Evolutionary conservation across 2,888 invertebrate species (phyloP).

Genomic region (Agrenia bidenticulata): DNA sequence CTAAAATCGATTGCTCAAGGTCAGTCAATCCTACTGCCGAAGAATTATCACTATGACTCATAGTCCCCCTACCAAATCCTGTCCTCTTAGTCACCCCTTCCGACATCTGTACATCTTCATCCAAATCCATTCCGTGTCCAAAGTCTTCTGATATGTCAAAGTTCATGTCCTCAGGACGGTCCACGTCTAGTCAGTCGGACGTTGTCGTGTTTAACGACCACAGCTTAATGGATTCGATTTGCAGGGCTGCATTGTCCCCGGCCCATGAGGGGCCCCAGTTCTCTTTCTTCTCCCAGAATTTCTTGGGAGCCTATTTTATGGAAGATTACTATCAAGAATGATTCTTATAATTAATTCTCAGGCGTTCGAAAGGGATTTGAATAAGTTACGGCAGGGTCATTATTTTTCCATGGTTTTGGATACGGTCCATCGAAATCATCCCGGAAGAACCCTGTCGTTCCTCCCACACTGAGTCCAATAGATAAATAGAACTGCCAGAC

Average conservation of each 20-base stretch:
- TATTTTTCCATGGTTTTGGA: constrained; percentile 40
- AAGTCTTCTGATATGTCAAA: no score
- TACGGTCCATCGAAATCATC: constrained; percentile 32
- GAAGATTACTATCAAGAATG: no score
- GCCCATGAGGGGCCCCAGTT: constrained; percentile 33
- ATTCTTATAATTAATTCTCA: no score
- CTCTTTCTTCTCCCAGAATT: constrained; percentile 26
- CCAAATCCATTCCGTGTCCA: no score
- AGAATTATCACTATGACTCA: no score
- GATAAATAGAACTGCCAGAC: constrained; percentile 32
- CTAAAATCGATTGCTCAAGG: no score
- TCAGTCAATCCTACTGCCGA: no score
- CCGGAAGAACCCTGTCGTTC: constrained; percentile 28
- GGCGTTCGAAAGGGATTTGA: no score
- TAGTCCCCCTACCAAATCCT: no score
- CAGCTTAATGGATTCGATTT: constrained; percentile 39
- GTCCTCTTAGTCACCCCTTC: no score
- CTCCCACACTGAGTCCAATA: constrained; percentile 34
- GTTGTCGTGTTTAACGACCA: constrained; percentile 26
- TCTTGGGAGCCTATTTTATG: constrained; percentile 27
- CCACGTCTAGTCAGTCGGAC: constrained; percentile 34
- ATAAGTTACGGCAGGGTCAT: constrained; percentile 20
- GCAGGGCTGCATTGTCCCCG: constrained; percentile 23
- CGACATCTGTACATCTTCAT: no score
- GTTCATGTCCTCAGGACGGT: constrained; percentile 16